Base-by-base conservation (phyloP, 2,797 vertebrate species). In the Nannoperca obscura region DNA sequence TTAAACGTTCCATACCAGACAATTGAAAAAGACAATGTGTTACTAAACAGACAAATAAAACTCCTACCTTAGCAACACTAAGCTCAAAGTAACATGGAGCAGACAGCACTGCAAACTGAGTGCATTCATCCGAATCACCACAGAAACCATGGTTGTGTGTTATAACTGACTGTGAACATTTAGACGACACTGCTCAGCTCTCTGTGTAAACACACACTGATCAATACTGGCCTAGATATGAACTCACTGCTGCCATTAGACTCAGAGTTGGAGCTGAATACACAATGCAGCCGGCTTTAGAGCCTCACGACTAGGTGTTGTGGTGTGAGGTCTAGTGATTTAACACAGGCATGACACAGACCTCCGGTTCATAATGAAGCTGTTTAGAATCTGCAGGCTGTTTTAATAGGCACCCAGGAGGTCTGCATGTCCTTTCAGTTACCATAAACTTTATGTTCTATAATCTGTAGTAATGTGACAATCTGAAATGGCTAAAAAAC, bases 31-130 rank as follows among this genome's bases (percentile, higher is more conserved):
- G n/a, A 3, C 17, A n/a, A 2, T 61, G 3, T 5, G 3, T 59
- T 14, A 69, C 3, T 38, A 20, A 69, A 63, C 2, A 54, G 24
- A 63, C 8, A 57, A 52, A 27, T 38, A 20, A 54, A 78, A 52
- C 7, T 50, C 88, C 38, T 92, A 94, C 94, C 93, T 92, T 36
- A 91, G 52, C 38, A 92, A 80, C 64, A 84, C 44, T 58, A 91
- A 44, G 42, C 40, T 71, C 75, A 92, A 47, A 54, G 66, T 60
- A 36, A 82, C 0, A 15, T 27, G 11, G 17, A 93, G 74, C 0
- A 86, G 66, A 61, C 22, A 61, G 67, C 71, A 20, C 32, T 69
- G 69, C 34, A 80, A 22, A 63, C 1, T 59, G 59, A 76, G 30
- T 4, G 53, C 59, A 38, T 69, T 66, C 32, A 15, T 78, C 24